Base-by-base conservation (phyloP, 2,888 invertebrate species). In the Rhaphigaster nebulosa region DNA sequence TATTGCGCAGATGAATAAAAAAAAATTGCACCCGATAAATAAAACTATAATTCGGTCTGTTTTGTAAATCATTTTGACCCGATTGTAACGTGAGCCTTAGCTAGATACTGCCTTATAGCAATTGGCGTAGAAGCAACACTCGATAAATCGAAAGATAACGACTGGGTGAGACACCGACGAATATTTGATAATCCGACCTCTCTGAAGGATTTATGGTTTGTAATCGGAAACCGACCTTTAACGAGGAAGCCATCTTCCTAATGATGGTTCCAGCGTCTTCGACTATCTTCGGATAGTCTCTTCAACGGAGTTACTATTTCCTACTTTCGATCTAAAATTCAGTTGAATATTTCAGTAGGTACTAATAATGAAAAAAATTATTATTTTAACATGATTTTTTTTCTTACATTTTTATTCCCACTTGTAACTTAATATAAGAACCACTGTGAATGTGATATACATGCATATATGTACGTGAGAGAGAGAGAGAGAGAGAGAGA, bases 151-250 rank as follows among this genome's bases (percentile, higher is more conserved):
- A 76, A 76, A 76, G 70, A 76, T 76, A 76, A 76, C 70, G 70
- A 76, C 70, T 76, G 70, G 38, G 5, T 76, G 26, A 38, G 70
- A 76, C 70, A 38, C 70, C 70, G 70, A 34, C 18, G 70, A 76
- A 76, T 76, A 76, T 76, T 76, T 76, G 70, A 76, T 76, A 76
- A 76, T 76, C 70, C 70, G 70, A 76, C 70, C 70, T 76, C 70
- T 20, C 70, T 38, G 34, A 76, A 76, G 70, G 70, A 76, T 76
- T 76, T 76, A 76, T 76, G 34, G 70, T 76, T 76, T 76, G 70
- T 76, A 76, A 76, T 76, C 38, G 38, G 70, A 76, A 76, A 76
- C 70, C 38, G 70, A 20, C 70, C 70, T 76, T 76, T 76, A 76
- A 76, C 70, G 70, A 76, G 70, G 70, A 38, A 34, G n/a, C 70